These are phyloP conservation scores for Jacana jacana DNA, from an alignment of 2,113 vertebrate genomes.

Conservation along the genomic window DNA sequence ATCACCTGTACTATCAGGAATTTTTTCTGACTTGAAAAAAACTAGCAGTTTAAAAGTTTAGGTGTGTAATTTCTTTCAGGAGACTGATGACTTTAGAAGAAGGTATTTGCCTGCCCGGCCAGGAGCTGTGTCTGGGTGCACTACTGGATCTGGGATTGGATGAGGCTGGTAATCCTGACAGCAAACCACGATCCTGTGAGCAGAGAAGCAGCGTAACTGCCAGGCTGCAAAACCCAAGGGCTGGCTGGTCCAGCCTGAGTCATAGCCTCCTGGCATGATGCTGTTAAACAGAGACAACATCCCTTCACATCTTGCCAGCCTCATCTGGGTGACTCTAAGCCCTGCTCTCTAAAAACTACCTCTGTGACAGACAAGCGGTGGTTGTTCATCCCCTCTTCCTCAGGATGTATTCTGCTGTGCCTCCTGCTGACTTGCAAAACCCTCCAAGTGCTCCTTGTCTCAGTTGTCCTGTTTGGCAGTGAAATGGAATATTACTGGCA, in stretches of 20 bases:
- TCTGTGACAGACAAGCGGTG: background rate
- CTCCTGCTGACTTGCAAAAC: rapidly evolving
- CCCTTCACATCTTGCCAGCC: background rate
- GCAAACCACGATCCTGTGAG: background rate
- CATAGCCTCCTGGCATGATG: background rate
- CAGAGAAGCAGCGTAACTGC: background rate
- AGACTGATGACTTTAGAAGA: background rate
- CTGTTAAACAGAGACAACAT: background rate
- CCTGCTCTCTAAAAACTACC: background rate
- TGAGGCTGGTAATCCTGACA: background rate
- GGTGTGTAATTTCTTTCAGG: background rate
- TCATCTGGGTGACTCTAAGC: background rate
- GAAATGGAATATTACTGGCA: background rate
- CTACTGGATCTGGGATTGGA: background rate
- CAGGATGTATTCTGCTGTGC: background rate
- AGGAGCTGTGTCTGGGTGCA: background rate
- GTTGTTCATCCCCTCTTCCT: background rate
- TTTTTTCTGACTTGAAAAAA: background rate
- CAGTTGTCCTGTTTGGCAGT: background rate
- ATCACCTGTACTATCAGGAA: background rate
- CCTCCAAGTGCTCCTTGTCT: background rate
- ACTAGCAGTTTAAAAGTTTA: background rate
- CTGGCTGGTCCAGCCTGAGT: background rate
- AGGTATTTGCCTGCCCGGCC: background rate
- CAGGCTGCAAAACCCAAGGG: background rate